Base-by-base conservation (phyloP, 2,888 invertebrate genomes). In the Polyommatus iphigenia region DNA sequence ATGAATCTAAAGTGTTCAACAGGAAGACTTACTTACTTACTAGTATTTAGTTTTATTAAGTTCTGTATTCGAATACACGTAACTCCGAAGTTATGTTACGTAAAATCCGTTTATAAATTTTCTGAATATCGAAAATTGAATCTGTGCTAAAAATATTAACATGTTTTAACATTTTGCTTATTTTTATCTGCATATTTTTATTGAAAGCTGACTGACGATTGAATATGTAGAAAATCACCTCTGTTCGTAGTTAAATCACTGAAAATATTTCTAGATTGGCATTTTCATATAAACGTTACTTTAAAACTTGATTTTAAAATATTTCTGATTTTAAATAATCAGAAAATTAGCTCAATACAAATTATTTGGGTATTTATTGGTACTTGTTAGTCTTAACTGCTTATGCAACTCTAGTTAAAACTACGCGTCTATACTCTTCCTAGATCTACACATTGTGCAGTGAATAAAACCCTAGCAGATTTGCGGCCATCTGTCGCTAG, bases 401-500 rank as follows among this genome's bases (percentile, higher is more conserved):
- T 59, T 59, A 59, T 20, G 4, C n/a, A 57, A 4, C 57, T 50
- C 13, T 50, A 50, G 50, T 13, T 50, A 13, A 13, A 50, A 50
- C 50, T 50, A 18, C 54, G 54, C 18, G 18, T 54, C 54, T 18
- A 54, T 54, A 54, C 13, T 54, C 18, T 54, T 54, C 54, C 18
- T 54, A 54, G 18, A 54, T 54, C 54, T 54, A 54, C 54, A 54
- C 18, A 54, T 54, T 54, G 4, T 54, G 54, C 59, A 59, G n/a
- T 59, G 59, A 59, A 24, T 62, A 67, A 67, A 29, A 32, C 18
- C 13, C 67, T 2, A 67, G 29, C 29, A 67, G 67, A 67, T 67
- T 67, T 20, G 67, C 7, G 54, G 6, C 59, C 79, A 79, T 78
- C 76, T 80, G 80, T 78, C 73, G 71, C 46, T 18, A 67, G 24